Evolutionary conservation across 2,113 vertebrate species (phyloP).

Genomic region (Salvelinus sp.): DNA sequence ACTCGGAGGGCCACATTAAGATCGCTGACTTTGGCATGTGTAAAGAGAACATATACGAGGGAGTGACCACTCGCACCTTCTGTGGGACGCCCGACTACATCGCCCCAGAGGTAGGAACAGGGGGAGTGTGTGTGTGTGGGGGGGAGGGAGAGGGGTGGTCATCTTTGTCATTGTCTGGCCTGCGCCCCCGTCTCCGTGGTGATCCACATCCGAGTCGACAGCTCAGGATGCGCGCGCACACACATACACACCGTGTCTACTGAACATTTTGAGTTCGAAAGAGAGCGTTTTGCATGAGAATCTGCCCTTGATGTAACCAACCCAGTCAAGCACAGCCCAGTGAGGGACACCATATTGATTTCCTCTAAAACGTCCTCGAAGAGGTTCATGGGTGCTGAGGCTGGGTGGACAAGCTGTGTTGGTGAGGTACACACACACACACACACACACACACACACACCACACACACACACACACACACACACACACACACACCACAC

Average conservation of each 20-base stretch:
- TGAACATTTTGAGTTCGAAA: no score
- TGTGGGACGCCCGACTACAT: slow-evolving; percentile 98
- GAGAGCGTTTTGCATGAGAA: neutral
- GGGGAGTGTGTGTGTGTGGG: neutral
- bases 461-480: neutral
- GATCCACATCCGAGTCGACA: slow-evolving; percentile 57
- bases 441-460: no score
- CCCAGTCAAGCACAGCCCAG: no score
- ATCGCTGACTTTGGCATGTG: slow-evolving; percentile 99
- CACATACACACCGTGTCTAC: neutral
- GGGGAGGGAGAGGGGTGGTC: slow-evolving; percentile 24
- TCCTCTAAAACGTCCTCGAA: slow-evolving; percentile 30
- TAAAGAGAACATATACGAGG: slow-evolving; percentile 89
- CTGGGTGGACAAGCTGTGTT: slow-evolving; percentile 49
- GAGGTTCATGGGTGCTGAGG: slow-evolving; percentile 23
- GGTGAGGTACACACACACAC: neutral
- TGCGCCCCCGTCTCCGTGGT: slow-evolving; percentile 46
- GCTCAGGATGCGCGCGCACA: slow-evolving; percentile 32
- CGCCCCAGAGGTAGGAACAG: slow-evolving; percentile 87
- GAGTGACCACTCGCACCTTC: slow-evolving; percentile 92
- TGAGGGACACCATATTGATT: slow-evolving; percentile 30
- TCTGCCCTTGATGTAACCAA: neutral
- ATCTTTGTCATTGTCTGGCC: slow-evolving; percentile 46
- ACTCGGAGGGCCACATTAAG: slow-evolving; percentile 95
- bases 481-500: neutral